Base-by-base conservation (phyloP, 1,140 invertebrate genomes). In the Branchinecta lynchi region DNA sequence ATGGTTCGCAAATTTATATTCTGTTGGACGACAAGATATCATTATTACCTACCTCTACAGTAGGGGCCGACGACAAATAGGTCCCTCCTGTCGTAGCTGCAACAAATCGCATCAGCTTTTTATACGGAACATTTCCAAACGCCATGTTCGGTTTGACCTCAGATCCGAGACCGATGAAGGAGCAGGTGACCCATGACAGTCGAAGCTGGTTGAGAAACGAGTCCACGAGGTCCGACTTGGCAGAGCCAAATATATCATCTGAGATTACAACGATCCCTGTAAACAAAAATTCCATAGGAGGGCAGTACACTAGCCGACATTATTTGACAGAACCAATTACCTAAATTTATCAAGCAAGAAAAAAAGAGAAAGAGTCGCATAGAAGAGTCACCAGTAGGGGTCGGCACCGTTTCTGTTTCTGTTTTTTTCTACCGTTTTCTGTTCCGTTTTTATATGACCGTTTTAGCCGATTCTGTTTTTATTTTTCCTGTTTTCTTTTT, bases 41-140 rank as follows among this genome's bases (percentile, higher is more conserved):
- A 32, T 32, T 32, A 32, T 32, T 32, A 32, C 32, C 12, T 60
- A 60, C 51, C 51, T 60, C 51, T 15, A 60, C 51, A 60, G 17
- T 20, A 60, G 51, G 51, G 51, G 51, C 51, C 12, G 51, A 15
- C 2, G 51, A 20, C 17, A 60, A 20, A 60, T 60, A 60, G 12
- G 17, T 60, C 17, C 51, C 51, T 1, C 51, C 51, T 60, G 51
- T 60, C 17, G 51, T 60, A 2, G 51, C 51, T 15, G 51, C 51
- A 60, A 60, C 51, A 60, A 60, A 60, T 15, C 51, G 17, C 51
- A 60, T 60, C 17, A 60, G 51, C 51, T 60, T 60, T 20, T 60
- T 60, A 20, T 60, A 60, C 12, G 51, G 51, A 15, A 60, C 17
- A 15, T 60, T 20, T 3, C 51, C 51, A 60, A 60, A 60, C 1